These are phyloP conservation scores for Drosophila neotestacea DNA, from an alignment of 2,888 invertebrate species.

Conservation along the genomic window DNA sequence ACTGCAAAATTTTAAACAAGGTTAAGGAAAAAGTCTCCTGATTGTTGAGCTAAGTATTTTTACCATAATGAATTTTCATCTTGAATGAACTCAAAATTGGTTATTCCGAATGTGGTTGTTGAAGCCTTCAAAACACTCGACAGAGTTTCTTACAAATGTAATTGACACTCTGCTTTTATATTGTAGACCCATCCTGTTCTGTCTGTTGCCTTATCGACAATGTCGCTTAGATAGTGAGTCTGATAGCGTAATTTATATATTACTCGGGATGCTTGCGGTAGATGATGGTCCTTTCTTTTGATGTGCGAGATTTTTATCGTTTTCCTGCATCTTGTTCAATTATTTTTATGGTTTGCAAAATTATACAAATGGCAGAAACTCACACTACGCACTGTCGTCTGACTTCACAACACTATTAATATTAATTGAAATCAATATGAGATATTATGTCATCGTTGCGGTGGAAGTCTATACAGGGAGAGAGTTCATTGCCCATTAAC, in stretches of 20 bases:
- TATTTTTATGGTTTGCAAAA: constrained; percentile 18
- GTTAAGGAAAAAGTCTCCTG: not conserved
- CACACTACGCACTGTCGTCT: not conserved
- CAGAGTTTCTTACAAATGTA: constrained; percentile 2
- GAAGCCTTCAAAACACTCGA: constrained; percentile 4
- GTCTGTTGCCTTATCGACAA: constrained; percentile 13
- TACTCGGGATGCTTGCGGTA: constrained; percentile 4
- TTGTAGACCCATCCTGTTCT: constrained; percentile 1
- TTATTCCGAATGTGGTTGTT: not conserved
- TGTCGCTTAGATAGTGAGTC: constrained; percentile 5
- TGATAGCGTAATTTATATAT: not conserved
- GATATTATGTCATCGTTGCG: constrained; percentile 15
- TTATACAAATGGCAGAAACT: constrained; percentile 4
- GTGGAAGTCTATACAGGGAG: not conserved
- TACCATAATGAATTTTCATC: constrained; percentile 33
- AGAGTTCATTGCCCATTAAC: constrained; percentile 17
- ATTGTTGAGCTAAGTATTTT: not conserved
- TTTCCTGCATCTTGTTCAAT: constrained; percentile 11
- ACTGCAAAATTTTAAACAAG: constrained; percentile 7
- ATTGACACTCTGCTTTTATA: constrained; percentile 21
- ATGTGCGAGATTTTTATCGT: constrained; percentile 25
- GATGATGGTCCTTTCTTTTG: constrained; percentile 36
- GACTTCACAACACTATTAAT: constrained; percentile 23
- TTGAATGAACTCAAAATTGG: not conserved
- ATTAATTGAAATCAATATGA: constrained; percentile 18